Evolutionary conservation across 1,140 invertebrate genomes (phyloP), one percentile per base, ranked within the genome.

Genomic region (Trichogramma pretiosum): DNA sequence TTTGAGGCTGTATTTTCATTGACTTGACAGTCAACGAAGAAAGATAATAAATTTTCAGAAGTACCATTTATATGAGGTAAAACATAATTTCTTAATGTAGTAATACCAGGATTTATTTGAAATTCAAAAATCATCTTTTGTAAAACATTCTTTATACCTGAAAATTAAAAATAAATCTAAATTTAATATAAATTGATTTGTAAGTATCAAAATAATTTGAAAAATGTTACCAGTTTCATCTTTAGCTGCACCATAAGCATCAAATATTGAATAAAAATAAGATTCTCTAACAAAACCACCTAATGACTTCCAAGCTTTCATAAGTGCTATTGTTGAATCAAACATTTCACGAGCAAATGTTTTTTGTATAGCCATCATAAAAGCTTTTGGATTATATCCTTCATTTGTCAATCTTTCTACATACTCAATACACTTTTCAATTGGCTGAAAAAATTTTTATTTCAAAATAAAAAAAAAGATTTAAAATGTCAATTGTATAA

Each of bases 291-390:
- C 14, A 9, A 22, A 7, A 14, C 41, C 41, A 30, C 30, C 30
- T 16, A 34, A 43, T 9, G 32, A 18, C 23, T 43, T 43, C 41
- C 41, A 43, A 33, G 30, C 41, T 3, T 22, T 43, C 41, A 43
- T 33, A 1, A 33, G n/a, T 19, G 1, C 23, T 5, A 43, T 22
- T 10, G 17, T 43, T 14, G 41, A 43, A 11, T 43, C 18, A 34
- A 30, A 32, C 39, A 42, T 30, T 19, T 32, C 17, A n/a, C 21
- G 28, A 18, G 14, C 39, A 24, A 40, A 2, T 19, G n/a, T 42
- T 42, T 42, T 42, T 1, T 32, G 2, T 30, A 42, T 30, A 32
- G 39, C 26, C 21, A 14, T 19, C 32, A 19, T 14, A 42, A 42
- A 42, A 16, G 37, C 33, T 42, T 18, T 32, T 13, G n/a, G 19